A percentile compares a stretch with the other conserved stretches of the same genome.
Evolutionary conservation across 2,888 invertebrate genomes (phyloP).

Genomic region (Pantelozetes paolii): DNA sequence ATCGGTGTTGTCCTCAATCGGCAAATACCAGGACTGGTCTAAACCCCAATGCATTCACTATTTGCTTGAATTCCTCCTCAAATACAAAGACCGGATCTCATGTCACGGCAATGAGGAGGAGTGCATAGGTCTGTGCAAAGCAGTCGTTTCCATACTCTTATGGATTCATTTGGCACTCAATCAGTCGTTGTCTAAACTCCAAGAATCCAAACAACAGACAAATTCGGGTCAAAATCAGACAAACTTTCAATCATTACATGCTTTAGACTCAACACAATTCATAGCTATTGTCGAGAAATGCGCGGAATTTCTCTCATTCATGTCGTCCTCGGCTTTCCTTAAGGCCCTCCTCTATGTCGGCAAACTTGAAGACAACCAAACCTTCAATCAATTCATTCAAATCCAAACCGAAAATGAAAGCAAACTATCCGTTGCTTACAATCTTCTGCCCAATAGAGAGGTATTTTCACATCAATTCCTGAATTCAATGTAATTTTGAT

Average conservation of each 20-base stretch:
- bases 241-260: neutral
- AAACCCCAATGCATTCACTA: constrained; percentile 83
- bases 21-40: constrained; percentile 75
- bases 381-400: constrained; percentile 60
- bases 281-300: constrained; percentile 52
- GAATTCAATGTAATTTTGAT: too few relatives aligned
- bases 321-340: constrained; percentile 51
- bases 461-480: neutral
- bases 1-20: constrained; percentile 79
- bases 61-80: constrained; percentile 67
- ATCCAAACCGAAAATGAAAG: constrained; percentile 27
- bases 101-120: constrained; percentile 70
- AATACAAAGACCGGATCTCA: constrained; percentile 49
- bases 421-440: constrained; percentile 16
- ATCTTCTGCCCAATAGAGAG: constrained; percentile 15
- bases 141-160: constrained; percentile 59
- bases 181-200: constrained; percentile 51
- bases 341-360: constrained; percentile 53
- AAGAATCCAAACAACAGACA: constrained; percentile 49
- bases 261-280: constrained; percentile 44
- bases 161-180: constrained; percentile 50
- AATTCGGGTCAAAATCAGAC: constrained; percentile 42
- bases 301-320: constrained; percentile 50
- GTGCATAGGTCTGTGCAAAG: constrained; percentile 70
- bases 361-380: constrained; percentile 58